phyloP scores from a whole-genome alignment of 2,888 invertebrate species.

The Brachyptera putata region DNA sequence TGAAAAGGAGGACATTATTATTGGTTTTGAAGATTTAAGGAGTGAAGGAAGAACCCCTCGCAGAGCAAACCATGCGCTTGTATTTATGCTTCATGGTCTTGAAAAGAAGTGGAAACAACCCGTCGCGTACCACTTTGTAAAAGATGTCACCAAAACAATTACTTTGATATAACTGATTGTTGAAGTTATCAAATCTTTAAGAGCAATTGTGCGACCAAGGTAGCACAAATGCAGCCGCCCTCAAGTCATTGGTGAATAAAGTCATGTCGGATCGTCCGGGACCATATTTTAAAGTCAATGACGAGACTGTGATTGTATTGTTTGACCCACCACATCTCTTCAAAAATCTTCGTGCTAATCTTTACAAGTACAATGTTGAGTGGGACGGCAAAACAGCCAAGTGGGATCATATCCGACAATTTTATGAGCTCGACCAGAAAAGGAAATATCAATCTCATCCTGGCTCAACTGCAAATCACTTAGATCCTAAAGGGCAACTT shows the following conservation, averaged over 20 bases:
- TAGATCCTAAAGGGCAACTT: too few relatives aligned
- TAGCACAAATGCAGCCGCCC: conserved; percentile 17
- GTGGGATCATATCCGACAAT: too few relatives aligned
- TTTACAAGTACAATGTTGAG: too few relatives aligned
- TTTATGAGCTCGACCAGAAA: too few relatives aligned
- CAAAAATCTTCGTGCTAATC: too few relatives aligned
- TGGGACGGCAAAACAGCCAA: too few relatives aligned
- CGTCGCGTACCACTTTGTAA: conserved; percentile 24
- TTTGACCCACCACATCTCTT: too few relatives aligned
- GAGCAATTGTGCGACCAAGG: conserved; percentile 27
- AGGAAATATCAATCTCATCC: too few relatives aligned
- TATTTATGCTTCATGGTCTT: conserved; percentile 28
- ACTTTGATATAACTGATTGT: conserved; percentile 11
- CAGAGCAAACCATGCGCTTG: conserved; percentile 27
- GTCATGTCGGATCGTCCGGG: conserved; percentile 5
- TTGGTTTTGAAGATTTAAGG: too few relatives aligned
- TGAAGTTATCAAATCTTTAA: conserved; percentile 21
- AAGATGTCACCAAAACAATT: conserved; percentile 19
- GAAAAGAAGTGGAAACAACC: conserved; percentile 25
- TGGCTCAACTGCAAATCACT: too few relatives aligned
- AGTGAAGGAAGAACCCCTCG: too few relatives aligned
- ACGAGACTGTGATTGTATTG: conserved; percentile 21
- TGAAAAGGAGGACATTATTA: too few relatives aligned
- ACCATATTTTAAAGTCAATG: not conserved
- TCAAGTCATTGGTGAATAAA: not conserved